These are phyloP conservation scores for Elegia similella DNA, from an alignment of 2,888 invertebrate genomes.

Conservation along the genomic window DNA sequence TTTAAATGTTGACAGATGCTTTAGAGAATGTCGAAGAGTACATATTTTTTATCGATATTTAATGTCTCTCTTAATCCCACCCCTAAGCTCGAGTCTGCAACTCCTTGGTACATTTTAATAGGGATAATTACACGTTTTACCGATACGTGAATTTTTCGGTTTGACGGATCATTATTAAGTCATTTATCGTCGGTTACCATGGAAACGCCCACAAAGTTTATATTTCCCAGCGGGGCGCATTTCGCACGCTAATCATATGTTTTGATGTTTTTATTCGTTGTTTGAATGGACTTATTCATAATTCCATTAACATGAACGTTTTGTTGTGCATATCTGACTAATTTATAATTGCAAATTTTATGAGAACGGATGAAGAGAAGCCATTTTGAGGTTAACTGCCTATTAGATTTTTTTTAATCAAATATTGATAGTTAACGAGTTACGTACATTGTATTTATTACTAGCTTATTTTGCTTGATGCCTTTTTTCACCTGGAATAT, in stretches of 20 bases:
- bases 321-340: constrained; percentile 25
- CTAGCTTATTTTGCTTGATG: no score
- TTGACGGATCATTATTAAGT: constrained; percentile 67
- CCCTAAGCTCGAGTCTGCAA: background rate
- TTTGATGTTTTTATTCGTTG: constrained; percentile 42
- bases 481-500: no score
- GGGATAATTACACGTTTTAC: constrained; percentile 69
- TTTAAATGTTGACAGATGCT: no score
- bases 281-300: constrained; percentile 19
- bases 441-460: no score
- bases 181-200: constrained; percentile 64
- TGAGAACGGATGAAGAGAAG: background rate
- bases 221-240: constrained; percentile 35
- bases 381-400: background rate
- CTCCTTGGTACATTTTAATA: constrained; percentile 39
- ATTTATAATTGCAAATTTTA: constrained; percentile 16
- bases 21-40: no score
- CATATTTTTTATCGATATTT: constrained; percentile 4
- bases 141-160: constrained; percentile 64
- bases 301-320: constrained; percentile 11
- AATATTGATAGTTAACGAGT: no score
- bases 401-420: no score
- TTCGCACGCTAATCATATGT: constrained; percentile 59
- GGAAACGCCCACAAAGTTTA: constrained; percentile 60
- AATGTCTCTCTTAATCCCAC: background rate